A percentile compares a stretch with the other conserved stretches of the same genome.
These are phyloP conservation scores for Heliopora coerulea DNA, from an alignment of 92 coral and sea anemone species.

Conservation along the genomic window DNA sequence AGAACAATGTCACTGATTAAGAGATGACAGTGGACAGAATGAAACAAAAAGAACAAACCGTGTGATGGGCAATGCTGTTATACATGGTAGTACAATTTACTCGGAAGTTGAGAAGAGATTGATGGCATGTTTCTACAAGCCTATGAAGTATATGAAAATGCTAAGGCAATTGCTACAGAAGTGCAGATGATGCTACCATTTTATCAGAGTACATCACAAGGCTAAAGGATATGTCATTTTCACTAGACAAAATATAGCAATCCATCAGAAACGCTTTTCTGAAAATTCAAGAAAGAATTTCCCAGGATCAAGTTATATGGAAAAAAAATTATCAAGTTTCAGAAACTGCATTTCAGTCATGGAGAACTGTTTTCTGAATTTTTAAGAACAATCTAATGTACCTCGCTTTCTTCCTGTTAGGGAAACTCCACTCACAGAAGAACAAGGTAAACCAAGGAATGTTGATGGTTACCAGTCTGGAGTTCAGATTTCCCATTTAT, in stretches of 20 bases:
- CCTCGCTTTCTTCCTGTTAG: conserved; percentile 20
- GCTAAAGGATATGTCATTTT: conserved; percentile 31
- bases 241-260: conserved; percentile 31
- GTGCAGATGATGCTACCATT: conserved; percentile 43
- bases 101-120: conserved; percentile 41
- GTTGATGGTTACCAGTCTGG: conserved; percentile 37
- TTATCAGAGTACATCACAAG: conserved; percentile 26
- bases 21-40: too few relatives aligned
- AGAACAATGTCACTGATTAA: too few relatives aligned
- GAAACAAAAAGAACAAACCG: too few relatives aligned
- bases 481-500: conserved; percentile 11
- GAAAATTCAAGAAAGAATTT: conserved; percentile 34
- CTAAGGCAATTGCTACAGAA: conserved; percentile 20
- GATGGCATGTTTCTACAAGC: conserved; percentile 15
- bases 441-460: conserved; percentile 20
- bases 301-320: conserved; percentile 24
- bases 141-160: background rate
- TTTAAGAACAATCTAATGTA: conserved; percentile 35
- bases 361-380: conserved; percentile 48
- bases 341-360: conserved; percentile 14
- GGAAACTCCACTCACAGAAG: conserved; percentile 5
- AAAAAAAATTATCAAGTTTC: conserved; percentile 24
- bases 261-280: conserved; percentile 29
- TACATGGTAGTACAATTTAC: conserved; percentile 35
- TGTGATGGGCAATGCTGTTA: conserved; percentile 14